These are phyloP conservation scores for Sarcophaga rosellei DNA, from an alignment of 2,888 invertebrate species.

Conservation along the genomic window DNA sequence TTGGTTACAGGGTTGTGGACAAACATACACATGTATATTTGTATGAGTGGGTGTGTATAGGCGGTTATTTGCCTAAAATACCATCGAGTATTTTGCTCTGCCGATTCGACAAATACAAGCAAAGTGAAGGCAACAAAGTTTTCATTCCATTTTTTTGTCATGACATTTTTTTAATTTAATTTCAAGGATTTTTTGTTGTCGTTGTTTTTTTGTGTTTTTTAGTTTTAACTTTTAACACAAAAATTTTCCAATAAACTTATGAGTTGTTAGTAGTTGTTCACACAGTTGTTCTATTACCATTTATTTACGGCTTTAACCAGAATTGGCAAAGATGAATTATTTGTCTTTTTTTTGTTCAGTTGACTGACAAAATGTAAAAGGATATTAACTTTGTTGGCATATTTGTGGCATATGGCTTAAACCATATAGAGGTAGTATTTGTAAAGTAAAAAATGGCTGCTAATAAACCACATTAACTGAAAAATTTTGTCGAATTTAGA, in stretches of 20 bases:
- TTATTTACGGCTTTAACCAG: slow-evolving; percentile 26
- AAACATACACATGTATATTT: background rate
- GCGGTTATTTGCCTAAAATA: slow-evolving; percentile 41
- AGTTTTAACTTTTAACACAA: slow-evolving; percentile 44
- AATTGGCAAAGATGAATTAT: slow-evolving; percentile 42
- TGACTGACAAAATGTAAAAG: background rate
- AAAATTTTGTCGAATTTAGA: background rate
- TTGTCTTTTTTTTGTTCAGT: slow-evolving; percentile 38
- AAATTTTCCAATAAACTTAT: slow-evolving; percentile 67
- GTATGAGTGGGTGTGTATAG: slow-evolving; percentile 19
- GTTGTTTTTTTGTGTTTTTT: slow-evolving; percentile 21
- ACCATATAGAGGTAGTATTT: background rate
- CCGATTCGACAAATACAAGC: slow-evolving; percentile 37
- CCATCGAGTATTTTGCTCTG: slow-evolving; percentile 51
- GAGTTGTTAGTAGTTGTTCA: slow-evolving; percentile 41
- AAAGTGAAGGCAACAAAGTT: slow-evolving; percentile 31
- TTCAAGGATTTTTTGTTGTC: background rate
- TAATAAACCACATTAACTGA: slow-evolving; percentile 35
- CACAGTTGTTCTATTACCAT: slow-evolving; percentile 37
- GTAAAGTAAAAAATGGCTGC: background rate
- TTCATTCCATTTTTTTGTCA: background rate
- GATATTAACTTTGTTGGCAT: slow-evolving; percentile 42
- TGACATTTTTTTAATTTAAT: background rate
- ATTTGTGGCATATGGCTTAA: background rate
- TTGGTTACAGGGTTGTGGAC: background rate